phyloP scores from a whole-genome alignment of 2,797 vertebrate species.

The Gallinago nigripennis region DNA sequence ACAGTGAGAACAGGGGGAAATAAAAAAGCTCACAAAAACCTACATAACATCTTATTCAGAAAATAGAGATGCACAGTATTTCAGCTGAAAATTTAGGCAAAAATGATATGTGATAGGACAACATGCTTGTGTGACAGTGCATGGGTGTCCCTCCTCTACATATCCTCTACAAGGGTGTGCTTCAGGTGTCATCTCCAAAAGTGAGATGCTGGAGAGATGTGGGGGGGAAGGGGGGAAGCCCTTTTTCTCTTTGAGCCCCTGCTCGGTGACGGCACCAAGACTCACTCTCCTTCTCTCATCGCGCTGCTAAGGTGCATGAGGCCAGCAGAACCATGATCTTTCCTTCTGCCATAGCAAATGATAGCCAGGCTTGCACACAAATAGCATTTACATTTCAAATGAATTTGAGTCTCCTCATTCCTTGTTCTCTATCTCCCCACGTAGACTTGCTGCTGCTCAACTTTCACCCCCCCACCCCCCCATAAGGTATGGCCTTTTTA shows the following conservation, averaged over 20 bases:
- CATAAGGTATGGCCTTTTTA: neutral
- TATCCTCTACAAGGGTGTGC: accelerated
- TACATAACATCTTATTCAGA: neutral
- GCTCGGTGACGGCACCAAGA: neutral
- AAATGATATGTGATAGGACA: neutral
- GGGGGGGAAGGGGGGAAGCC: accelerated
- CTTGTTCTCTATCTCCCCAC: neutral
- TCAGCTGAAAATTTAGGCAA: neutral
- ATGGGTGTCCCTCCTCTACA: accelerated
- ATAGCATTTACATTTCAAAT: neutral
- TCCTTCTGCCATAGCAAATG: neutral
- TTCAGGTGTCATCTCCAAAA: neutral
- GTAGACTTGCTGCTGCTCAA: neutral
- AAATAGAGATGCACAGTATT: neutral
- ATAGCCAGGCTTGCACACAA: neutral
- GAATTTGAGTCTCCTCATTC: neutral
- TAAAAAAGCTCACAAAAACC: neutral
- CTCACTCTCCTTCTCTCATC: neutral
- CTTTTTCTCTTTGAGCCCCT: neutral
- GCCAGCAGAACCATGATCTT: neutral
- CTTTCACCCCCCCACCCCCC: neutral
- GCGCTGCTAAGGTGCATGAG: accelerated
- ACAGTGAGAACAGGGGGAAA: neutral
- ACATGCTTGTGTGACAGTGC: neutral
- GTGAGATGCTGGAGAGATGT: neutral